These are phyloP conservation scores for Charadrius vociferus DNA, from an alignment of 2,113 vertebrate species.

Conservation along the genomic window DNA sequence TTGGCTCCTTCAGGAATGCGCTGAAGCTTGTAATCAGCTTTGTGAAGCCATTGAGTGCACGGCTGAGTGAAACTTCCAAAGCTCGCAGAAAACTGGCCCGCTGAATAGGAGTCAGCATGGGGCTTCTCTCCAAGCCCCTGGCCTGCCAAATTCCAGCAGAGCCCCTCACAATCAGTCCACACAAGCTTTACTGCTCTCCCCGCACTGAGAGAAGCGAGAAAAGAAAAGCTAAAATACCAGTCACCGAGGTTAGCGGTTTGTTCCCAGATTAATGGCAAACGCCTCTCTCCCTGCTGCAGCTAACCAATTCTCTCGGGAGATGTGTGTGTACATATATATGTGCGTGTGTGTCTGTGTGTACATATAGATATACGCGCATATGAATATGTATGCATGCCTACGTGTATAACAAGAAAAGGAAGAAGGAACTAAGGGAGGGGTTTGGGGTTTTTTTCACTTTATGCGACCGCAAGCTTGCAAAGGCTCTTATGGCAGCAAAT, in stretches of 20 bases:
- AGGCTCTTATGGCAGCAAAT: background rate
- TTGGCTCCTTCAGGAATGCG: slow-evolving; percentile 98
- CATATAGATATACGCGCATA: background rate
- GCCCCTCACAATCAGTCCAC: slow-evolving; percentile 94
- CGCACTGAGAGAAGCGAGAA: slow-evolving; percentile 75
- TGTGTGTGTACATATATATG: background rate
- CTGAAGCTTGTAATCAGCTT: slow-evolving; percentile 99
- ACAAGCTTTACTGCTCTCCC: slow-evolving; percentile 84
- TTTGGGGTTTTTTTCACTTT: background rate
- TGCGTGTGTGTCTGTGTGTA: too few species aligned
- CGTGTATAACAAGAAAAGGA: background rate
- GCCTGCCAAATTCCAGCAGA: slow-evolving; percentile 99
- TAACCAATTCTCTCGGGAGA: slow-evolving; percentile 8
- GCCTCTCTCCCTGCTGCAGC: slow-evolving; percentile 41
- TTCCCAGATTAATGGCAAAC: slow-evolving; percentile 85
- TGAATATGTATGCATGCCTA: background rate
- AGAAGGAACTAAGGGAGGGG: background rate
- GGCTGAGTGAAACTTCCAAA: slow-evolving; percentile 97
- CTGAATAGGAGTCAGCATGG: slow-evolving; percentile 98
- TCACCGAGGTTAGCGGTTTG: slow-evolving; percentile 77
- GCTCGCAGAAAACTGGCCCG: slow-evolving; percentile 89
- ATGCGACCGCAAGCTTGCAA: background rate
- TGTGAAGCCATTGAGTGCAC: slow-evolving; percentile 97
- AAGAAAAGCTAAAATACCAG: slow-evolving; percentile 85
- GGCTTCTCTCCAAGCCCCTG: slow-evolving; percentile 90